Evolutionary conservation across 2,888 invertebrate species (phyloP).

Genomic region (Endotricha flammealis): DNA sequence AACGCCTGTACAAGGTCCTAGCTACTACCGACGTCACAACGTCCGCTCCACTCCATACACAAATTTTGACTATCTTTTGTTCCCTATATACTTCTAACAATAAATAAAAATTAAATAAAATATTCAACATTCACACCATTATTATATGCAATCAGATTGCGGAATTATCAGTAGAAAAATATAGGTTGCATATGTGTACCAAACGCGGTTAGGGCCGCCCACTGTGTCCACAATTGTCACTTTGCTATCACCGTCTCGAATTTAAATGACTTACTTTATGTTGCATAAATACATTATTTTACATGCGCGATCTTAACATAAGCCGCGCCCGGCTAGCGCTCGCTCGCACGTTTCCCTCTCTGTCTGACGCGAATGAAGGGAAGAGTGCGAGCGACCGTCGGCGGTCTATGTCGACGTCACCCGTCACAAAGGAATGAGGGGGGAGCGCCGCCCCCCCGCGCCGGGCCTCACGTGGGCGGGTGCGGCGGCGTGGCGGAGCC

Average conservation of each 20-base stretch:
- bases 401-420: conserved; percentile 2
- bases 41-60: conserved; percentile 39
- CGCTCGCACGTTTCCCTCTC: conserved; percentile 9
- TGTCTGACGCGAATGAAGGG: no score
- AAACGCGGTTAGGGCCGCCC: neutral
- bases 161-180: conserved; percentile 57
- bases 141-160: conserved; percentile 55
- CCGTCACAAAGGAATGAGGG: no score
- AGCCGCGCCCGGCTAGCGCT: conserved; percentile 32
- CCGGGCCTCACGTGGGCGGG: conserved; percentile 27
- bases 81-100: conserved; percentile 47
- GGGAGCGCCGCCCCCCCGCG: no score
- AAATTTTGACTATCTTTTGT: conserved; percentile 35
- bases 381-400: conserved; percentile 12
- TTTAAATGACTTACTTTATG: conserved; percentile 30
- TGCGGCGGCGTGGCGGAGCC: conserved; percentile 31
- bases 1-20: conserved; percentile 2
- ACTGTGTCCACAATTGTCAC: conserved; percentile 42
- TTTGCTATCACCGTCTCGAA: conserved; percentile 51
- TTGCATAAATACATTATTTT: conserved; percentile 46
- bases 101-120: conserved; percentile 62
- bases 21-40: conserved; percentile 21
- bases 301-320: conserved; percentile 49
- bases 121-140: conserved; percentile 40
- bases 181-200: conserved; percentile 25